Evolutionary conservation across 92 coral and sea anemone genomes (phyloP), one percentile per base, ranked within the genome.

Genomic region (Hydrozoanthus gracilis): DNA sequence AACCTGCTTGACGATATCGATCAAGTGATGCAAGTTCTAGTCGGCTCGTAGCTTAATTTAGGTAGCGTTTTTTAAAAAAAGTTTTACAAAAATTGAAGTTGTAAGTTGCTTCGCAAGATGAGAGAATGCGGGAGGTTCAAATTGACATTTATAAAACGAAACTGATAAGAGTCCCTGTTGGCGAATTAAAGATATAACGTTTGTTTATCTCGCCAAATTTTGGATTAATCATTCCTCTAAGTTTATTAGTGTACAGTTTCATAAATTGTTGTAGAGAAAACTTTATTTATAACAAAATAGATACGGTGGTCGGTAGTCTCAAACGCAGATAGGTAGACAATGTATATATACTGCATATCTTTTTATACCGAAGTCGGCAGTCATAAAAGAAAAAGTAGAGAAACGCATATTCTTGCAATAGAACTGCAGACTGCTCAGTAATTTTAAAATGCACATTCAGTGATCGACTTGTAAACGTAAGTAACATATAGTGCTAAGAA

Each of bases 11-110:
- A 96, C 70, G 99, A 96, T 79, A 90, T 96, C 14, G 99, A 96
- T 79, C 99, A 96, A 90, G 98, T 96, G 12, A 96, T 96, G 96
- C 99, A 96, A 90, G 91, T 96, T 86, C 89, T 96, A 72, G 99
- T 96, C 13, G 98, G 98, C 11, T 95, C 98, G 9, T 93, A 90
- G 90, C 85, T 39, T 8, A 8, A 18, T 45, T 50, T 15, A 7
- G 60, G 17, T 64, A 16, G 8, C 13, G 45, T 8, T 48, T n/a
- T 20, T 60, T 3, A 80, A 67, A 64, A 11, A n/a, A 8, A 9
- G 20, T 49, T 64, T 65, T 4, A 48, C n/a, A 48, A 70, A 35
- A 7, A 5, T 8, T 44, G 13, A 4, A 64, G 9, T 7, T 62
- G 66, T 64, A 3, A 49, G 71, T 79, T 62, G 15, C 7, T 27